Conservation (phyloP, 64 coral and sea anemone species). For the Platygyra sinensis region DNA sequence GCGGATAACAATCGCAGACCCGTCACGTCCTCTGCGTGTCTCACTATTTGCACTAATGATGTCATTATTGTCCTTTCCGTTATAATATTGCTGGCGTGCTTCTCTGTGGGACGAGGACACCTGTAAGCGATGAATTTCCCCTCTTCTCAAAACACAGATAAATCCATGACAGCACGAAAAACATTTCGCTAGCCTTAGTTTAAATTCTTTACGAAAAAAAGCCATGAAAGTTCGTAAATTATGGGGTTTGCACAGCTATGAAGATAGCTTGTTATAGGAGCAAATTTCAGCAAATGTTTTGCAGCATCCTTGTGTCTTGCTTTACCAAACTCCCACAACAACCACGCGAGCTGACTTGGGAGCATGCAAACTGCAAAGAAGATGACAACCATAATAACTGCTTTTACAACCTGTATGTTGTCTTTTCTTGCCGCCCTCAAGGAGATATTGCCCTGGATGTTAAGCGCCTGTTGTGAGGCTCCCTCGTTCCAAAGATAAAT, state of each 20-base stretch:
- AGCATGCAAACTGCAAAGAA: slow-evolving; percentile 66
- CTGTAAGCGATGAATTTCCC: neutral
- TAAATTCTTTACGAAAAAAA: slow-evolving; percentile 35
- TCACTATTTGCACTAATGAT: neutral
- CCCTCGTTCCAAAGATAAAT: neutral
- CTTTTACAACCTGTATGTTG: slow-evolving; percentile 61
- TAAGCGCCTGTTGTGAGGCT: slow-evolving; percentile 13
- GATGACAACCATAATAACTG: slow-evolving; percentile 45
- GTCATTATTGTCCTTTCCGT: neutral
- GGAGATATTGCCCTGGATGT: slow-evolving; percentile 23
- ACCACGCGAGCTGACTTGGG: slow-evolving; percentile 52
- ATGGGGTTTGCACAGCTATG: slow-evolving; percentile 58
- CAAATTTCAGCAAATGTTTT: slow-evolving; percentile 29
- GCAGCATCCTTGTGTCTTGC: slow-evolving; percentile 25
- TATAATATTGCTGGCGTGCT: neutral
- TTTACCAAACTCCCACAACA: slow-evolving; percentile 54
- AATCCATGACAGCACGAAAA: neutral
- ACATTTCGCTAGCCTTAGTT: neutral
- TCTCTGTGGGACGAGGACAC: neutral
- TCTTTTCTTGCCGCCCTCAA: slow-evolving; percentile 11
- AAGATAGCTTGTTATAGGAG: slow-evolving; percentile 39
- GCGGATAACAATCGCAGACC: neutral
- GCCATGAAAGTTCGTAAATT: slow-evolving; percentile 52
- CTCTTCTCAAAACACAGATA: neutral
- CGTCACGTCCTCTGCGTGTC: too few species aligned